phyloP scores from a whole-genome alignment of 1,140 invertebrate genomes.

The Portunus trituberculatus region DNA sequence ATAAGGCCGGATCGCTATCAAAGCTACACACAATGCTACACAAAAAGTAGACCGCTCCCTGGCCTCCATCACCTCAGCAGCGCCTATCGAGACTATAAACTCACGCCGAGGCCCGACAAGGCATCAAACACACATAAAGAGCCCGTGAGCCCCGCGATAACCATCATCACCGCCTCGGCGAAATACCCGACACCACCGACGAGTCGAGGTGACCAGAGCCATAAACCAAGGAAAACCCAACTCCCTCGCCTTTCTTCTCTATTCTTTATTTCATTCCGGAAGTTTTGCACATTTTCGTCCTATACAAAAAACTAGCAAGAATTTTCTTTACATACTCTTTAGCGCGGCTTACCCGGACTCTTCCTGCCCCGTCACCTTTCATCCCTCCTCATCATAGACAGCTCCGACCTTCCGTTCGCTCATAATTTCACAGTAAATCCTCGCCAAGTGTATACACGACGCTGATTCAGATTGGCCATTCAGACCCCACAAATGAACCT shows the following conservation, averaged over 20 bases:
- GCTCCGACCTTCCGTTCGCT: neutral
- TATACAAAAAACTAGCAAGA: neutral
- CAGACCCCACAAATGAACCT: neutral
- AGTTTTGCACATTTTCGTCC: neutral
- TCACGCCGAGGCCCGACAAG: neutral
- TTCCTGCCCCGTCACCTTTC: neutral
- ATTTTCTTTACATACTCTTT: neutral
- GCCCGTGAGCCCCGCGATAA: neutral
- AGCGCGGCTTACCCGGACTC: neutral
- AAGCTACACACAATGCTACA: no score
- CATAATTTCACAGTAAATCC: constrained; percentile 14
- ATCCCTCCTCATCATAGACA: constrained; percentile 10
- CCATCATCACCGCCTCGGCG: neutral
- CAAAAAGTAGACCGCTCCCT: neutral
- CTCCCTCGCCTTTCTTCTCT: neutral
- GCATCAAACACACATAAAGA: neutral
- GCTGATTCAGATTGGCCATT: constrained; percentile 20
- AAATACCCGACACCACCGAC: constrained; percentile 10
- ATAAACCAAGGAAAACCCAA: neutral
- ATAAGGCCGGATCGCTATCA: no score
- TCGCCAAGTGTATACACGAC: neutral
- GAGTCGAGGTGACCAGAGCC: neutral
- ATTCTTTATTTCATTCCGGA: neutral
- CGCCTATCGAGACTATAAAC: neutral
- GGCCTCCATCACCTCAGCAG: neutral